Evolutionary conservation across 2,888 invertebrate species (phyloP).

Genomic region (Drosophila formosana): DNA sequence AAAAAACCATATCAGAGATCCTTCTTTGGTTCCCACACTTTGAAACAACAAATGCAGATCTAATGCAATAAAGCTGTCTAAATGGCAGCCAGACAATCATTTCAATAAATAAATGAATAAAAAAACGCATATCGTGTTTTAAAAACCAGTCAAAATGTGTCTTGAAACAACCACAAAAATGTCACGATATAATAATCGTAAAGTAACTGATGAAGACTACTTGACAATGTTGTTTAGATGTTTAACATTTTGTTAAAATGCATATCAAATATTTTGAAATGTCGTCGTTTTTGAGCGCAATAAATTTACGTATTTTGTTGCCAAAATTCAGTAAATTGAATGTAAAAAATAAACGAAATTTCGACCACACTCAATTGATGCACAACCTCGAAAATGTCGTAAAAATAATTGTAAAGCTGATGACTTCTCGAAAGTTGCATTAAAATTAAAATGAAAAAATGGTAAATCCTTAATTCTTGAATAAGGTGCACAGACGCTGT

Average conservation of each 20-base stretch:
- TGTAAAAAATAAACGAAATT: no score
- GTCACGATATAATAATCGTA: background rate
- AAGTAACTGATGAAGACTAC: background rate
- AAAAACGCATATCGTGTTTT: background rate
- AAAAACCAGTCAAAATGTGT: background rate
- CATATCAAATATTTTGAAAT: background rate
- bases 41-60: background rate
- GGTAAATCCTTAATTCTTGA: no score
- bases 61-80: background rate
- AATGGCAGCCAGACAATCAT: background rate
- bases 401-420: no score
- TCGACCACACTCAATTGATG: no score
- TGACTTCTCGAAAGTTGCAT: no score
- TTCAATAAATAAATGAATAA: background rate
- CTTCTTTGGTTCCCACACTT: background rate
- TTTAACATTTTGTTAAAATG: background rate
- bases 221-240: background rate
- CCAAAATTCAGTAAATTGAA: background rate
- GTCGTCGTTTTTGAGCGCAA: no score
- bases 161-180: background rate
- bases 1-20: background rate
- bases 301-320: background rate
- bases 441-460: no score
- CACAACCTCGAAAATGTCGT: no score
- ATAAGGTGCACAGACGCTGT: no score